Percentiles rank a stretch among this genome's conserved stretches.
Evolutionary conservation across 2,797 vertebrate genomes (phyloP).

Genomic region (Erethizon dorsatum): DNA sequence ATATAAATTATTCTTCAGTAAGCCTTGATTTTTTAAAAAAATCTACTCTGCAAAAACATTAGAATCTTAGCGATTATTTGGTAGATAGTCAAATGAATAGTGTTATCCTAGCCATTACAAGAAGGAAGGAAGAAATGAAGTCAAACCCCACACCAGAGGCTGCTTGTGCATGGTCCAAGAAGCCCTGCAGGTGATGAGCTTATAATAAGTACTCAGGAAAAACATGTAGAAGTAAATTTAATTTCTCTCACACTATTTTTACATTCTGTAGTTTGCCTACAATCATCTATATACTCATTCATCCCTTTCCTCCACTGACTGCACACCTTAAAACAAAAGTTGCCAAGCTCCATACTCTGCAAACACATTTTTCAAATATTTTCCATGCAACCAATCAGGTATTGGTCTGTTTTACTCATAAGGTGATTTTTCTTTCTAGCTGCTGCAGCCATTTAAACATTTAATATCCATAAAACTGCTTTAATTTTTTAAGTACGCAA

Average conservation of each 20-base stretch:
- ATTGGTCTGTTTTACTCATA: slow-evolving; percentile 82
- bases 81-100: background rate
- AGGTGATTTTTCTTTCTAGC: slow-evolving; percentile 81
- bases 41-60: background rate
- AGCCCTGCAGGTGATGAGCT: background rate
- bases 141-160: background rate
- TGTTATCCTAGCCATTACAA: background rate
- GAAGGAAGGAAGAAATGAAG: background rate
- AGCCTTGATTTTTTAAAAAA: background rate
- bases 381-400: slow-evolving; percentile 71
- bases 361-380: slow-evolving; percentile 81
- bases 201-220: slow-evolving; percentile 67
- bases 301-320: slow-evolving; percentile 72
- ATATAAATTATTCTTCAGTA: background rate
- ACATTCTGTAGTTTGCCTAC: slow-evolving; percentile 71
- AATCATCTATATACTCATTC: slow-evolving; percentile 77
- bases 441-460: slow-evolving; percentile 82
- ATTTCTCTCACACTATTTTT: slow-evolving; percentile 75
- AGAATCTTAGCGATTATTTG: background rate
- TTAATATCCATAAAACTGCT: slow-evolving; percentile 79
- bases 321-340: slow-evolving; percentile 74
- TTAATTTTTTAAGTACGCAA: slow-evolving; percentile 86
- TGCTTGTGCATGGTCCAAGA: background rate
- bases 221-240: slow-evolving; percentile 64
- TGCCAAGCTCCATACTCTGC: slow-evolving; percentile 60